Base-by-base conservation (phyloP, 2,797 vertebrate genomes). In the Epinephelus awoara region DNA sequence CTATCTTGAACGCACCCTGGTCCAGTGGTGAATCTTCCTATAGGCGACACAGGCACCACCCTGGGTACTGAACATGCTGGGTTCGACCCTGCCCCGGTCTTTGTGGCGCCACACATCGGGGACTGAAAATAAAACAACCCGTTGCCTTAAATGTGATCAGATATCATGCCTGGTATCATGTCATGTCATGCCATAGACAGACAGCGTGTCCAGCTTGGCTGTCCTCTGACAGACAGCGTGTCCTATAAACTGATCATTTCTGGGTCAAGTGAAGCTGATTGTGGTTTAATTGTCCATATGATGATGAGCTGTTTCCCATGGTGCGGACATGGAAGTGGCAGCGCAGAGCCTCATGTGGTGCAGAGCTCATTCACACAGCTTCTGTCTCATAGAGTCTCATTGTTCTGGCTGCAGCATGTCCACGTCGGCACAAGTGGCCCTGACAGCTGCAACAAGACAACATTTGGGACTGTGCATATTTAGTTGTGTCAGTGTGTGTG, bases 281-380 rank as follows among this genome's bases (percentile, higher is more conserved):
- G 75, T 92, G 80, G 92, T 91, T 94, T 94, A 95, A 93, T 95
- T 93, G 94, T 57, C 84, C 92, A 86, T 93, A 71, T 94, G 91
- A 95, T 95, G 94, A 64, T 81, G 83, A 88, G 91, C 84, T 69
- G 69, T 55, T 85, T 87, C 86, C 84, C 82, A 57, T 13, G 69
- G 72, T n/a, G 86, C 84, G 47, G 79, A 84, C 85, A 52, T 88
- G 86, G 80, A 82, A 74, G 86, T 83, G 87, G 87, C 83, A 85
- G 82, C 75, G 11, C 73, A 0, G 79, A 77, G 80, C 83, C 79
- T 71, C 92, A 89, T 77, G 89, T 76, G 82, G 89, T 1, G 88
- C 51, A 17, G 5, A 42, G 63, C 87, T 87, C 81, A 77, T 87
- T 79, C 74, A 90, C 71, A 52, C 64, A 14, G 78, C 87, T 77